These are phyloP conservation scores for Felis catus DNA, from an alignment of 2,113 vertebrate species.

Conservation along the genomic window F.catus_Fca126_mat1.0 CM031416.1:31941001-31941500, in stretches of 20 bases:
- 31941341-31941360: not conserved
- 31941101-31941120: not conserved
- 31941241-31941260: not conserved
- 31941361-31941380: too few species aligned
- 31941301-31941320: not conserved
- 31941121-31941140: not conserved
- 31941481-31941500: not conserved
- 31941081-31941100: not conserved
- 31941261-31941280: not conserved
- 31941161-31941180: not conserved
- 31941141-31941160: not conserved
- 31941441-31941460: not conserved
- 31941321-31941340: not conserved
- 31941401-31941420: too few species aligned
- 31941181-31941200: not conserved
- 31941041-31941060: not conserved
- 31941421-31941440: too few species aligned
- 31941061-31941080: not conserved
- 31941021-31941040: not conserved
- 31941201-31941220: not conserved
- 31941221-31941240: not conserved
- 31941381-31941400: too few species aligned
- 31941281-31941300: not conserved
- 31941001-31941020: not conserved
- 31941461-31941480: not conserved